phyloP scores from a whole-genome alignment of 2,797 vertebrate genomes.

The Cynodonichthys magdalenae region DNA sequence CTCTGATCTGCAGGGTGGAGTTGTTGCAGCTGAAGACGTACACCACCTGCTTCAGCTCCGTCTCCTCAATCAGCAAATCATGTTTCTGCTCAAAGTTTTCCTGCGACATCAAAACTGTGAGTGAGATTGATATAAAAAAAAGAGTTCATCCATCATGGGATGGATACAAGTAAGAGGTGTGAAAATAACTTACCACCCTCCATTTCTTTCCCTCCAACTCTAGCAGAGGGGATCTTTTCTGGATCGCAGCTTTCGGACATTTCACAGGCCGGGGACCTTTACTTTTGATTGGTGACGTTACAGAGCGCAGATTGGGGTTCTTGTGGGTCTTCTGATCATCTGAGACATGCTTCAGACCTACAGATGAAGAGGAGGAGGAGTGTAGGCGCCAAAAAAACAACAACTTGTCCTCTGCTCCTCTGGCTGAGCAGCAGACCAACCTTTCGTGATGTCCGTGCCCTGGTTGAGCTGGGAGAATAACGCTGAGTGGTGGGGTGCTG shows the following conservation, averaged over 20 bases:
- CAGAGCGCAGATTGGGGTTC: constrained; percentile 87
- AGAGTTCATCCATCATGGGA: too few relatives aligned
- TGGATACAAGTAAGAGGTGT: not conserved
- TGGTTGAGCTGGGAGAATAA: constrained; percentile 96
- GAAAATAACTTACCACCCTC: constrained; percentile 89
- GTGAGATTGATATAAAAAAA: too few relatives aligned
- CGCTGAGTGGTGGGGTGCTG: constrained; percentile 83
- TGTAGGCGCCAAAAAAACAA: not conserved
- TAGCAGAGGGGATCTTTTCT: constrained; percentile 85
- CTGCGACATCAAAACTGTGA: constrained; percentile 62
- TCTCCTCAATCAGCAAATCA: constrained; percentile 90
- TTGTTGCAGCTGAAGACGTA: constrained; percentile 93
- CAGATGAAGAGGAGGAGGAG: not conserved
- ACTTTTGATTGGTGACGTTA: constrained; percentile 80
- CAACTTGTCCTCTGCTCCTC: not conserved
- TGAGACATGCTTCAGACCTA: constrained; percentile 91
- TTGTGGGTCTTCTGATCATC: constrained; percentile 93
- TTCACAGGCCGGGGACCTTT: constrained; percentile 45
- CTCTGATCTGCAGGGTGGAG: constrained; percentile 93
- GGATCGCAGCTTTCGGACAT: constrained; percentile 56
- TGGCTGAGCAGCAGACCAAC: constrained; percentile 62
- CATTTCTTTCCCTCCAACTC: constrained; percentile 98
- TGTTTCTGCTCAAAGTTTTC: constrained; percentile 93
- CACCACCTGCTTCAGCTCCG: constrained; percentile 94
- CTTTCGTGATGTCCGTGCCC: constrained; percentile 93